A percentile compares a stretch with the other conserved stretches of the same genome.
Conservation (phyloP, 2,113 vertebrate species). For the Cebus imitator region DNA sequence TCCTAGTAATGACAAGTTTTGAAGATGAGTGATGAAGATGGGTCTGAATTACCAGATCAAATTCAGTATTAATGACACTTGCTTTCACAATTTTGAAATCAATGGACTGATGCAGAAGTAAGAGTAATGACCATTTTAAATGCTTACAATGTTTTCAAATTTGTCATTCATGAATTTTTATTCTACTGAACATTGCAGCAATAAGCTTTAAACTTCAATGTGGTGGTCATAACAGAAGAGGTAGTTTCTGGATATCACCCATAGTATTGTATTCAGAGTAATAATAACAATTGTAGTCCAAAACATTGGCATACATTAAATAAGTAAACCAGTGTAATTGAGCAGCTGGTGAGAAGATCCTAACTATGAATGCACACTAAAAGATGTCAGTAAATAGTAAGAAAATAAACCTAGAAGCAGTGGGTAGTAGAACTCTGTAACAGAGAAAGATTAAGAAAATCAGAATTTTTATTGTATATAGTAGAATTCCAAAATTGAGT, state of each 20-base stretch:
- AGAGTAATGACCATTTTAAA: background rate
- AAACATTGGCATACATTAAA: background rate
- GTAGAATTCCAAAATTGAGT: background rate
- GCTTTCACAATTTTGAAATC: background rate
- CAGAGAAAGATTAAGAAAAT: background rate
- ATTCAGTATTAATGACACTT: background rate
- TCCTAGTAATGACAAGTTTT: background rate
- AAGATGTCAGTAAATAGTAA: background rate
- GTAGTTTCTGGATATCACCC: background rate
- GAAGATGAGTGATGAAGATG: background rate
- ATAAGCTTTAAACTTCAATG: background rate
- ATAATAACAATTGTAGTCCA: background rate
- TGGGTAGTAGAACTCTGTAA: background rate
- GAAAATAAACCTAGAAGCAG: background rate
- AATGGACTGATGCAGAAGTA: background rate
- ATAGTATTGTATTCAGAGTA: background rate
- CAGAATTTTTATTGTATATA: background rate
- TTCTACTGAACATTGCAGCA: background rate
- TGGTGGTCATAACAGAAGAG: background rate
- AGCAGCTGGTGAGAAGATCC: background rate
- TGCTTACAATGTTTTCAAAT: background rate
- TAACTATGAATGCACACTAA: background rate
- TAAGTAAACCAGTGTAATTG: background rate
- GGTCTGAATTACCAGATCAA: background rate
- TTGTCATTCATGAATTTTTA: background rate